A percentile compares a stretch with the other conserved stretches of the same genome.
phyloP scores from a whole-genome alignment of 2,113 vertebrate genomes.

The Anthoscopus minutus region DNA sequence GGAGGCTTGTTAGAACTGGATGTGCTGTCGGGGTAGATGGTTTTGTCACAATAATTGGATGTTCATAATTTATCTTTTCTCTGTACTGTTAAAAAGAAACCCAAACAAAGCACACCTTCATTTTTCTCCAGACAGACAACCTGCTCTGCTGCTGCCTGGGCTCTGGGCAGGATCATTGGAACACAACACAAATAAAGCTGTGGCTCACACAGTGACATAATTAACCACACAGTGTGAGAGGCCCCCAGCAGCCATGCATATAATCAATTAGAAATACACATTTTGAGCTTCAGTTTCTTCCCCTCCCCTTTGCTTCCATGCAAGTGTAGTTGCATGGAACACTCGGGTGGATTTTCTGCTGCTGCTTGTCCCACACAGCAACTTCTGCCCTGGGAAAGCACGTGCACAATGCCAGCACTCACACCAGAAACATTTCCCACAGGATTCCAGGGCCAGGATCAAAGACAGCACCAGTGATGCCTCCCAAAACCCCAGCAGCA shows the following conservation, averaged over 20 bases:
- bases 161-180: background rate
- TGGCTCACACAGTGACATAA: slow-evolving; percentile 25
- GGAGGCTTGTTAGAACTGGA: background rate
- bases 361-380: background rate
- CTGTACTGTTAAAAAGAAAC: background rate
- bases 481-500: background rate
- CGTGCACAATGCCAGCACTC: accelerated
- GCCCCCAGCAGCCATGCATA: slow-evolving; percentile 39
- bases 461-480: background rate
- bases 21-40: background rate
- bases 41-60: background rate
- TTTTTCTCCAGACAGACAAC: background rate
- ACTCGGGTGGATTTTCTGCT: background rate
- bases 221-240: slow-evolving; percentile 44
- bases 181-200: background rate
- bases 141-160: background rate
- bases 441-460: background rate
- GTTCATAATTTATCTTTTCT: background rate
- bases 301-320: background rate
- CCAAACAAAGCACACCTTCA: background rate
- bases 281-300: background rate
- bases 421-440: background rate
- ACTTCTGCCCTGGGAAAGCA: background rate
- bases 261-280: slow-evolving; percentile 47
- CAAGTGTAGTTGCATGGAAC: background rate